Percentiles rank a stretch among this genome's conserved stretches.
phyloP scores from a whole-genome alignment of 2,113 vertebrate species.

The Oryzias woworae region DNA sequence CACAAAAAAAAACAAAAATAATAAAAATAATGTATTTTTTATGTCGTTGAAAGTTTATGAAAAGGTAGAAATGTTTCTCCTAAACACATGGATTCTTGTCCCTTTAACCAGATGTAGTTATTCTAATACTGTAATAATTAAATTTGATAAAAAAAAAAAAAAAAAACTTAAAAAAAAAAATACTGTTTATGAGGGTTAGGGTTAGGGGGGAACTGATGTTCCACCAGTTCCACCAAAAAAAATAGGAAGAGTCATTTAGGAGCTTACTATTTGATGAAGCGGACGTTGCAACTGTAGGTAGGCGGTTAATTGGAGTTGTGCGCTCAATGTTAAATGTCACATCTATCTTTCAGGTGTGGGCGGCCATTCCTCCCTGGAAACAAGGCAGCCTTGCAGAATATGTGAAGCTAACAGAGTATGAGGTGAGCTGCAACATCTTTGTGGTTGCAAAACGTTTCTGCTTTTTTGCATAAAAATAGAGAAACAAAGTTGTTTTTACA shows the following conservation, averaged over 20 bases:
- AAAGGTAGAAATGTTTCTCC: not conserved
- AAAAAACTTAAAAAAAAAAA: not conserved
- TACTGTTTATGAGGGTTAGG: not conserved
- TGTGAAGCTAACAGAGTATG: conserved; percentile 87
- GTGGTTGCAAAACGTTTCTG: not conserved
- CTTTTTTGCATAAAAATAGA: conserved; percentile 1
- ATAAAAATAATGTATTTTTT: not conserved
- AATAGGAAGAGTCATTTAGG: conserved; percentile 14
- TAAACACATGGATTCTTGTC: not conserved
- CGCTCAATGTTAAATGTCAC: conserved; percentile 34
- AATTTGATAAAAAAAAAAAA: conserved; percentile 31
- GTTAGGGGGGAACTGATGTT: conserved; percentile 1
- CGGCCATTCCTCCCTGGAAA: conserved; percentile 92
- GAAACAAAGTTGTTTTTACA: not conserved
- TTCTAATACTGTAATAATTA: conserved; percentile 11
- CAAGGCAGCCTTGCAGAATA: conserved; percentile 92
- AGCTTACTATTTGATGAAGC: conserved; percentile 20
- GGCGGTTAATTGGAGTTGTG: conserved; percentile 33
- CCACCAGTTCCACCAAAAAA: conserved; percentile 2
- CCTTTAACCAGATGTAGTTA: conserved; percentile 19
- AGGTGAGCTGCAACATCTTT: conserved; percentile 76
- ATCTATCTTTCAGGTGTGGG: conserved; percentile 85
- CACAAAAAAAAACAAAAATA: not conserved
- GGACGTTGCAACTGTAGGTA: conserved; percentile 6
- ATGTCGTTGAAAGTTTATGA: no score